Conservation (phyloP, 2,888 invertebrate genomes). For the Melieria omissa region DNA sequence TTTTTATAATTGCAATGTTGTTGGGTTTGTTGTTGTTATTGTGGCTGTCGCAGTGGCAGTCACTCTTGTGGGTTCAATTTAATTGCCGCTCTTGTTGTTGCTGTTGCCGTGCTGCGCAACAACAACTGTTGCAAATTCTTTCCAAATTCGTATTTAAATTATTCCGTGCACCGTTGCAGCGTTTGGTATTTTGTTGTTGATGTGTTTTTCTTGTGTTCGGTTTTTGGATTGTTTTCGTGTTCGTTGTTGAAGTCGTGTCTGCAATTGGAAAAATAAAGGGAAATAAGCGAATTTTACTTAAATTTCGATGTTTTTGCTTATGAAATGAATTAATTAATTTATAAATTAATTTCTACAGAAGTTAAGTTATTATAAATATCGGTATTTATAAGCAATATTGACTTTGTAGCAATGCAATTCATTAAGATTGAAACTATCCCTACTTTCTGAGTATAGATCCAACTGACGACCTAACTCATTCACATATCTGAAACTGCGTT, state of each 20-base stretch:
- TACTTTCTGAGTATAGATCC: too few species aligned
- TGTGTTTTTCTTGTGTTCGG: conserved; percentile 6
- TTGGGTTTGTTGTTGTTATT: conserved; percentile 9
- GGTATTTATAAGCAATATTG: too few species aligned
- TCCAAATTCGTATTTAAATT: conserved; percentile 54
- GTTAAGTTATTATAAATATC: too few species aligned
- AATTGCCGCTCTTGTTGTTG: background rate
- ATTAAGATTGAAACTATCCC: too few species aligned
- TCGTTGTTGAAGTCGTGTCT: background rate
- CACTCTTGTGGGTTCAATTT: conserved; percentile 22
- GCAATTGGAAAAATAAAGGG: too few species aligned
- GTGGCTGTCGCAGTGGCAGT: conserved; percentile 2
- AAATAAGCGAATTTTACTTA: too few species aligned
- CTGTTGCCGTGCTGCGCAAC: conserved; percentile 25
- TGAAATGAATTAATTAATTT: too few species aligned
- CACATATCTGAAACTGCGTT: too few species aligned
- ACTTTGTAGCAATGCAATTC: too few species aligned
- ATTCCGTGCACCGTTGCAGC: background rate
- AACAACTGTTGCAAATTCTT: conserved; percentile 54
- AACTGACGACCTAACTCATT: too few species aligned
- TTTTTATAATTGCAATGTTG: background rate
- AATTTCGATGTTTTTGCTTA: too few species aligned
- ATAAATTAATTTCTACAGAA: too few species aligned
- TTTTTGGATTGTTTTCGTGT: background rate
- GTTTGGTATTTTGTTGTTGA: background rate